Conservation (phyloP, 1,140 invertebrate species). For the Lordiphosa stackelbergi region DNA sequence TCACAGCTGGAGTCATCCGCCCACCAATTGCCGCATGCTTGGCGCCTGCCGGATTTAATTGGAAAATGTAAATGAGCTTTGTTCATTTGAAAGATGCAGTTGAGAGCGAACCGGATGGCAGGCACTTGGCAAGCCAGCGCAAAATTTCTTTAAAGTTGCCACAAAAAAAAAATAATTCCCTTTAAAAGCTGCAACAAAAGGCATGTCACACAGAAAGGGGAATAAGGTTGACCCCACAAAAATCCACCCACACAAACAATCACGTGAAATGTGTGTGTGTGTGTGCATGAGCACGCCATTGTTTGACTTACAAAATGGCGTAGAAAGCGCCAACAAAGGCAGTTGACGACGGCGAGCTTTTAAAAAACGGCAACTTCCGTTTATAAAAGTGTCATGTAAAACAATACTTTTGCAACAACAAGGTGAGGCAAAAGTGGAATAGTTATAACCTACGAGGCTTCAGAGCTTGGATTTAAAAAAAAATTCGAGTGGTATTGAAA, state of each 20-base stretch:
- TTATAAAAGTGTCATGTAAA: constrained; percentile 72
- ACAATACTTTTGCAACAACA: constrained; percentile 52
- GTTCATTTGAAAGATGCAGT: constrained; percentile 74
- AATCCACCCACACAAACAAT: constrained; percentile 11
- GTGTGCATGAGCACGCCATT: constrained; percentile 47
- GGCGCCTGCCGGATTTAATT: constrained; percentile 66
- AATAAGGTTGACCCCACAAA: constrained; percentile 41
- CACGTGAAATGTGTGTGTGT: constrained; percentile 6
- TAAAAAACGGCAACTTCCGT: constrained; percentile 64
- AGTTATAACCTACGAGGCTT: too few relatives aligned
- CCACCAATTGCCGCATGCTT: not conserved
- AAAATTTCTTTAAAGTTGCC: constrained; percentile 59
- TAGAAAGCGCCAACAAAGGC: constrained; percentile 63
- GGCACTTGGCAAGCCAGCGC: constrained; percentile 54
- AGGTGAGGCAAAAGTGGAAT: too few relatives aligned
- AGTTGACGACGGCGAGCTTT: constrained; percentile 42
- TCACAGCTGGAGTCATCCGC: constrained; percentile 19
- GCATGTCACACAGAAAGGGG: constrained; percentile 38
- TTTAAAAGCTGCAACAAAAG: constrained; percentile 62
- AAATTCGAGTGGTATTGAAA: too few relatives aligned
- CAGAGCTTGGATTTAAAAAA: too few relatives aligned
- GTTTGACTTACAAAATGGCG: constrained; percentile 73
- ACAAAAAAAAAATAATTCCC: constrained; percentile 42
- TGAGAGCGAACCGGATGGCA: constrained; percentile 32
- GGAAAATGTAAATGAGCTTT: constrained; percentile 74